A percentile compares a stretch with the other conserved stretches of the same genome.
These are phyloP conservation scores for Aegithalos caudatus DNA, from an alignment of 2,113 vertebrate genomes.

Conservation along the genomic window DNA sequence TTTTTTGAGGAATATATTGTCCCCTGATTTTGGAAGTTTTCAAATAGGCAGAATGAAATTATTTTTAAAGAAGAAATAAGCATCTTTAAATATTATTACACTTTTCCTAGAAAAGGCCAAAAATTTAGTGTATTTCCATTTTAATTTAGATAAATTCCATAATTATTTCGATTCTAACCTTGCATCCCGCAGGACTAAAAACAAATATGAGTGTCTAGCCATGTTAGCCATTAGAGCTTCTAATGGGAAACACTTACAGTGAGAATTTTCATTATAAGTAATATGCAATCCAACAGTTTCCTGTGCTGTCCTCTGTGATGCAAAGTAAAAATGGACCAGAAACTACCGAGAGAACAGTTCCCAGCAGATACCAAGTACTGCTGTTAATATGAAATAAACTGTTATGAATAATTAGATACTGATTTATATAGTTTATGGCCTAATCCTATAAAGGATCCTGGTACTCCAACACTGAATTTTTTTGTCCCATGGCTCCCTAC, in stretches of 20 bases:
- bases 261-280: slow-evolving; percentile 21
- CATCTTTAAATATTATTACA: neutral
- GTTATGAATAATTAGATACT: neutral
- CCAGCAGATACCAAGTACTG: neutral
- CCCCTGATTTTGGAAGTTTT: neutral
- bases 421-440: neutral
- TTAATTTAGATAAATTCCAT: neutral
- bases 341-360: neutral
- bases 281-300: neutral
- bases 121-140: neutral
- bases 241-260: neutral
- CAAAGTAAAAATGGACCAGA: slow-evolving; percentile 12
- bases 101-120: neutral
- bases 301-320: neutral
- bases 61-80: neutral
- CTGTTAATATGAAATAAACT: neutral
- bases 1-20: neutral
- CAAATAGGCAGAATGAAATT: neutral
- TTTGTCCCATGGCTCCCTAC: neutral
- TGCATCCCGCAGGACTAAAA: neutral
- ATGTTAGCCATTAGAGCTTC: neutral
- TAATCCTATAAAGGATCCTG: neutral
- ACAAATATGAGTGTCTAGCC: neutral
- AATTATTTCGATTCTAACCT: neutral
- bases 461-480: neutral